Base-by-base conservation (phyloP, 2,113 vertebrate genomes). In the Cephalopholis sonnerati region DNA sequence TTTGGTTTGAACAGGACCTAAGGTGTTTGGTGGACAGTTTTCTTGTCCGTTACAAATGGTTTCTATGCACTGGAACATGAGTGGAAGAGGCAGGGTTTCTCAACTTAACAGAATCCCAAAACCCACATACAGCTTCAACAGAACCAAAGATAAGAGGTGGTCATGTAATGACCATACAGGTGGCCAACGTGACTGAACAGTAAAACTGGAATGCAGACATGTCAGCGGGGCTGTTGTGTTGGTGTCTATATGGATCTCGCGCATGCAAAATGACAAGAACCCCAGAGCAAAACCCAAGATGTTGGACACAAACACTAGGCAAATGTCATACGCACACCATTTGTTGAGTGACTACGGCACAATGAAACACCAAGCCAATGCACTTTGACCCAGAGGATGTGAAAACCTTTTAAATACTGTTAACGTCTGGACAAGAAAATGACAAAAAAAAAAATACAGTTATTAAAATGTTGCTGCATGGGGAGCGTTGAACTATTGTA, bases 381-480 rank as follows among this genome's bases (percentile, higher is more conserved):
- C 55, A 83, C 46, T 79, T 67, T 74, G 72, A 83, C 86, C 78
- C 77, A 59, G 63, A 74, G 57, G 51, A 71, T 48, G 61, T 72
- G 81, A 83, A 87, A 74, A 86, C 53, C 32, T 85, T 75, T 85
- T 82, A 91, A 89, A 93, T 91, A 92, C 87, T 78, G 82, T 63
- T 68, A 80, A 86, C 16, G 32, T 89, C n/a, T 77, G 80, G 89
- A 91, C 51, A 83, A 71, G 75, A 82, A 89, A 66, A 86, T 50
- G 13, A 75, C 17, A 69, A 79, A 65, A 80, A 77, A 82, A 79
- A 90, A 79, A 59, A 36, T 17, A 48, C 62, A 62, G 74, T 84
- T 68, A 82, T 92, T 86, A 95, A 95, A 94, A 91, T 77, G 85
- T 89, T 87, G 90, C 75, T 88, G 86, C 76, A 44, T 69, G 65